These are phyloP conservation scores for Silurus aristotelis DNA, from an alignment of 2,797 vertebrate genomes.

Conservation along the genomic window DNA sequence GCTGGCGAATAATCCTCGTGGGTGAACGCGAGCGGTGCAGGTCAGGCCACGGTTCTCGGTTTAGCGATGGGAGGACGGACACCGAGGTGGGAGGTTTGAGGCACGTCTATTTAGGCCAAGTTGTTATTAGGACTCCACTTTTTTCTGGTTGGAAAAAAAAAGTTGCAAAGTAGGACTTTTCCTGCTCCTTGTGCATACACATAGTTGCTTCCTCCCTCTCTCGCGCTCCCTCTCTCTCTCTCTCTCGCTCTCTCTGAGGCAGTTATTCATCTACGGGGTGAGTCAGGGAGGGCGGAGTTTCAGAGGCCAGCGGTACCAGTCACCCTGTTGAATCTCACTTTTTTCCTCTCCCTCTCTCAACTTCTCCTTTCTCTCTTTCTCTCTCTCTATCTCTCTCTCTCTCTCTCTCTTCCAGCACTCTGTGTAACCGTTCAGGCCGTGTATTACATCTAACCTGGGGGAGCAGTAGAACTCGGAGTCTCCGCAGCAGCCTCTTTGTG, in stretches of 20 bases:
- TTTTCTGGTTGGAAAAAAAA: background rate
- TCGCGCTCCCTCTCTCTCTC: slow-evolving; percentile 36
- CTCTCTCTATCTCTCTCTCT: slow-evolving; percentile 28
- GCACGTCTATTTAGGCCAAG: background rate
- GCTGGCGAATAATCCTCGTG: slow-evolving; percentile 70
- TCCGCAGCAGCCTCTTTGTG: slow-evolving; percentile 45
- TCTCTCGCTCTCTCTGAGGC: slow-evolving; percentile 53
- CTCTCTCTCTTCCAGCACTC: background rate
- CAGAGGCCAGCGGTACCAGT: slow-evolving; percentile 79
- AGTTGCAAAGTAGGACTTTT: slow-evolving; percentile 2
- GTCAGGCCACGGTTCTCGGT: slow-evolving; percentile 23
- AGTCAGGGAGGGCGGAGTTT: slow-evolving; percentile 79
- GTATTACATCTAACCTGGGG: slow-evolving; percentile 42
- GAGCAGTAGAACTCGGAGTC: slow-evolving; percentile 22
- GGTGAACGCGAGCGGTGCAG: slow-evolving; percentile 49
- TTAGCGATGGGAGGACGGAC: slow-evolving; percentile 1
- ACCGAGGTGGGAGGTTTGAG: slow-evolving; percentile 3
- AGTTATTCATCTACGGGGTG: slow-evolving; percentile 79
- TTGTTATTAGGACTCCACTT: background rate
- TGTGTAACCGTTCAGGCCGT: slow-evolving; percentile 46
- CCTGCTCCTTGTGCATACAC: slow-evolving; percentile 15
- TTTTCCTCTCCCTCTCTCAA: slow-evolving; percentile 47
- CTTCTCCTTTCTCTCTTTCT: slow-evolving; percentile 36
- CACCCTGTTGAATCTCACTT: slow-evolving; percentile 71
- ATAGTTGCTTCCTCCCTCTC: slow-evolving; percentile 25